Percentiles rank a stretch among this genome's conserved stretches.
Evolutionary conservation across 2,797 vertebrate species (phyloP).

Genomic region (Crypturellus tataupa): DNA sequence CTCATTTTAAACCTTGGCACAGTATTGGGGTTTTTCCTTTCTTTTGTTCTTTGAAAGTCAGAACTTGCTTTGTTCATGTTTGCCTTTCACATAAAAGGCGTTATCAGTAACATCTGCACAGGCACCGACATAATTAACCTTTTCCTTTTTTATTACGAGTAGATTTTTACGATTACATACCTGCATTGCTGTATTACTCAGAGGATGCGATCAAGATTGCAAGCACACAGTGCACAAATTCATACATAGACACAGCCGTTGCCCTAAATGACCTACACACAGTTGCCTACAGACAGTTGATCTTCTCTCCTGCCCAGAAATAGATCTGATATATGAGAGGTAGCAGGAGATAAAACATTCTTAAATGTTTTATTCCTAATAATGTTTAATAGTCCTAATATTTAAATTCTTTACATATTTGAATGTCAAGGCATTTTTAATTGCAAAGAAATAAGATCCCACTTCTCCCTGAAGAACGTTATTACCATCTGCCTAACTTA

Average conservation of each 20-base stretch:
- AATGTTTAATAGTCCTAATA: no score
- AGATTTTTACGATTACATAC: neutral
- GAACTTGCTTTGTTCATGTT: constrained; percentile 14
- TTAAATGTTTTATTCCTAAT: neutral
- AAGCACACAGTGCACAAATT: neutral
- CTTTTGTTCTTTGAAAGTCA: neutral
- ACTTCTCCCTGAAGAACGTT: neutral
- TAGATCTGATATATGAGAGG: neutral
- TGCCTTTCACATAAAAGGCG: neutral
- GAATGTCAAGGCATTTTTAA: neutral
- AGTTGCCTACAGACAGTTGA: neutral
- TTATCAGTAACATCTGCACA: constrained; percentile 20
- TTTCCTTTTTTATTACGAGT: neutral
- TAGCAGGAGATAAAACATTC: neutral
- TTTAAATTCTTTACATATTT: neutral
- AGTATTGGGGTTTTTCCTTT: neutral
- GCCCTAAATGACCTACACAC: neutral
- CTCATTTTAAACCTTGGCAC: neutral
- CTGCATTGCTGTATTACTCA: neutral
- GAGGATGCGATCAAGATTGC: neutral
- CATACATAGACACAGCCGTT: neutral
- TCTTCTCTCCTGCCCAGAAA: neutral
- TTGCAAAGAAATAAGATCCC: neutral
- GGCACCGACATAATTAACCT: neutral
- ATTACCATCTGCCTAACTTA: neutral